A percentile compares a stretch with the other conserved stretches of the same genome.
phyloP scores from a whole-genome alignment of 1,140 invertebrate genomes.

The Tenebrio molitor region DNA sequence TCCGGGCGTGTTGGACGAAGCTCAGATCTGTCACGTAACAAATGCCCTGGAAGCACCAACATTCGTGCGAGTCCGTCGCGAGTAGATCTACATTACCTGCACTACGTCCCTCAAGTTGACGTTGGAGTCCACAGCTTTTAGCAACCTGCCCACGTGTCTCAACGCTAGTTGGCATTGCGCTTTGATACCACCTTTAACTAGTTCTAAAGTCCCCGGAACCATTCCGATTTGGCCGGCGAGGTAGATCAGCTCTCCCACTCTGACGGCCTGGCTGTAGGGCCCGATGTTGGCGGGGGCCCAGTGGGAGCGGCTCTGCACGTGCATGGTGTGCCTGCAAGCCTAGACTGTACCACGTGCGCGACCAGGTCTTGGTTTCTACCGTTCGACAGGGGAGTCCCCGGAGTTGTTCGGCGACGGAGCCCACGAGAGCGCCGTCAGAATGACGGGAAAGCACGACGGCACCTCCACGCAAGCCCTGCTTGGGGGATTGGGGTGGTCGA shows the following conservation, averaged over 20 bases:
- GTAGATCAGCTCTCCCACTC: constrained; percentile 84
- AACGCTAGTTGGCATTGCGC: constrained; percentile 86
- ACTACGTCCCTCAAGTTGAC: constrained; percentile 84
- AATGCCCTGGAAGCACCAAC: constrained; percentile 72
- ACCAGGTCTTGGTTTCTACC: constrained; percentile 55
- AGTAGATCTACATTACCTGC: constrained; percentile 67
- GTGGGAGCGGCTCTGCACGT: constrained; percentile 94
- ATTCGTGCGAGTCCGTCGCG: neutral
- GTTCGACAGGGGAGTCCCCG: constrained; percentile 56
- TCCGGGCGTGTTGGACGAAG: constrained; percentile 79
- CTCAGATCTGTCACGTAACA: constrained; percentile 83
- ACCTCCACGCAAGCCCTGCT: constrained; percentile 90
- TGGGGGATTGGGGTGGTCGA: constrained; percentile 87
- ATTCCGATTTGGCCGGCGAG: constrained; percentile 94
- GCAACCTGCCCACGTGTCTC: constrained; percentile 84
- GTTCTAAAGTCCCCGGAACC: constrained; percentile 86
- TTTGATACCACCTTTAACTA: constrained; percentile 78
- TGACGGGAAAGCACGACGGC: constrained; percentile 79
- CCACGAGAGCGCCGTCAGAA: constrained; percentile 84
- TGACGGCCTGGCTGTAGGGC: constrained; percentile 93
- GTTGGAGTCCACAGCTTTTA: constrained; percentile 83
- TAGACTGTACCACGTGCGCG: neutral
- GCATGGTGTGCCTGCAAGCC: constrained; percentile 79
- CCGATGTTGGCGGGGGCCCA: constrained; percentile 97
- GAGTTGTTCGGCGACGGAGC: constrained; percentile 57